A percentile compares a stretch with the other conserved stretches of the same genome.
phyloP scores from a whole-genome alignment of 2,797 vertebrate species.

The Tenualosa ilisha region DNA sequence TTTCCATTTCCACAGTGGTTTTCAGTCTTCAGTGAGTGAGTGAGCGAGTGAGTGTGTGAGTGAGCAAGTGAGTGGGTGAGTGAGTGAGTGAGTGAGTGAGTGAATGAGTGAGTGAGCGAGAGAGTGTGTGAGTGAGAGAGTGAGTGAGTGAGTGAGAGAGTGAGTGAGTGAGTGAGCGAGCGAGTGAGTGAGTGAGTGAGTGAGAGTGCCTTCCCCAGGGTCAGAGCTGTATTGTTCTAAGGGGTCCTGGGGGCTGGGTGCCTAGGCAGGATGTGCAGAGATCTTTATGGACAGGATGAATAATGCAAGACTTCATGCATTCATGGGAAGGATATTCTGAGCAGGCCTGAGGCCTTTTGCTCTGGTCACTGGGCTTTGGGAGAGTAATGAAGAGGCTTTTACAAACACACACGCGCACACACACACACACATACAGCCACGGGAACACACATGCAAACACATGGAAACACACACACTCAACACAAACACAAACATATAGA shows the following conservation, averaged over 20 bases:
- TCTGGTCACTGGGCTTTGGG: neutral
- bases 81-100: neutral
- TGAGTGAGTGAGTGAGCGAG: neutral
- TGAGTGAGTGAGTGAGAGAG: neutral
- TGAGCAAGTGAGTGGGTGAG: neutral
- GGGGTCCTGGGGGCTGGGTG: neutral
- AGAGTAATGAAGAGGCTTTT: neutral
- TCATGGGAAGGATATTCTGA: neutral
- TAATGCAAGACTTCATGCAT: conserved; percentile 16
- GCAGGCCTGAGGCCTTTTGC: neutral
- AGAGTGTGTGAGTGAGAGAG: neutral
- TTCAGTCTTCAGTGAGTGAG: neutral
- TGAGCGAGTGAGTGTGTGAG: neutral
- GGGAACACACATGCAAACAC: neutral
- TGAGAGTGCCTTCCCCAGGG: neutral
- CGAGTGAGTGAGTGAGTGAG: neutral
- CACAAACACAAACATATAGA: neutral
- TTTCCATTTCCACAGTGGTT: neutral
- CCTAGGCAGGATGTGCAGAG: neutral
- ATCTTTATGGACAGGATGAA: neutral
- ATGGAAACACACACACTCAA: neutral
- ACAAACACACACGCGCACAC: neutral
- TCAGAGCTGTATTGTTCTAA: neutral
- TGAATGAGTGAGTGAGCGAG: neutral
- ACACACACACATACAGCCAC: neutral